Base-by-base conservation (phyloP, 2,113 vertebrate species). In the Ginglymostoma cirratum region DNA sequence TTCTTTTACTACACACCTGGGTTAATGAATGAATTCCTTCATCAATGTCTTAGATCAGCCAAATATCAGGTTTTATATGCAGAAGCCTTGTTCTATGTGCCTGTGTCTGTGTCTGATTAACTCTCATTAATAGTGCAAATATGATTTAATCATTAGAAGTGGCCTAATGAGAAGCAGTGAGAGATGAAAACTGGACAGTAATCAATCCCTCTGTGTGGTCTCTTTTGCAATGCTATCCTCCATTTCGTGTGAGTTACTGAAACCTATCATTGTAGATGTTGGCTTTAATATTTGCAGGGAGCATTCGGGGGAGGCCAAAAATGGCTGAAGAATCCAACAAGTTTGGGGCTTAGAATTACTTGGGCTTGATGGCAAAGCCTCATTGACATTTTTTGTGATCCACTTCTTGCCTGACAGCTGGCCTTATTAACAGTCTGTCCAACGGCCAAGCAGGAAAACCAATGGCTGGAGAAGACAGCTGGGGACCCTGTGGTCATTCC, bases 11-110 rank as follows among this genome's bases (percentile, higher is more conserved):
- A 38, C 61, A 66, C 89, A 93, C 89, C 89, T 93, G 89, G 61
- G 66, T 67, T 38, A 93, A 93, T 93, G 89, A 93, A 93, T 93
- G 89, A 66, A n/a, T 34, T 93, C 89, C 61, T 93, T 93, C 55
- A 38, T 93, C 89, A 93, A 93, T 34, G 61, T 38, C 17, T 23
- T 93, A 2, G 61, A 93, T 93, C 15, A 21, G 89, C 61, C 61
- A 66, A 23, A 17, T 19, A 38, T 38, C 34, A 23, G 61, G 38
- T 61, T 23, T 38, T 66, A 65, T 5, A 7, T 66, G 34, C n/a
- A 67, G 34, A 66, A 17, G 61, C 65, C 61, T 66, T 67, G 89
- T 17, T 45, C 61, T 93, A 17, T 30, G 5, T n/a, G 52, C 52
- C 34, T 61, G 55, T 65, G 30, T 90, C 27, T 61, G 48, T 27